Percentiles rank a stretch among this genome's conserved stretches.
These are phyloP conservation scores for Acromyrmex echinatior DNA, from an alignment of 1,140 invertebrate genomes.

Conservation along the genomic window DNA sequence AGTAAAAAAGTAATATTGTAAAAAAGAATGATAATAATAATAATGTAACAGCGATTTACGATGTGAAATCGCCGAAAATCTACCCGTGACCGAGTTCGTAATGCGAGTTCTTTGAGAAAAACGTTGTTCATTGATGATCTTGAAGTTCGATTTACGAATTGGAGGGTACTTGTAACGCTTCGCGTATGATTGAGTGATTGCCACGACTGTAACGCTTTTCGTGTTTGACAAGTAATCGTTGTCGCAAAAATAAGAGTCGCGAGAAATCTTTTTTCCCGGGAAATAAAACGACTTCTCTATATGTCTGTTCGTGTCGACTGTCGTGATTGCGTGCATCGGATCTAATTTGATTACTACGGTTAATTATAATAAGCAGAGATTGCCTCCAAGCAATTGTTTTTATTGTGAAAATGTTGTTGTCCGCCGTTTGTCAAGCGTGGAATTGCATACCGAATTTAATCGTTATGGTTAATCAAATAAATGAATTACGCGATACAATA, in stretches of 20 bases:
- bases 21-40: slow-evolving; percentile 26
- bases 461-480: slow-evolving; percentile 46
- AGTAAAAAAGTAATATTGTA: slow-evolving; percentile 27
- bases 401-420: slow-evolving; percentile 58
- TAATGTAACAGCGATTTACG: slow-evolving; percentile 5
- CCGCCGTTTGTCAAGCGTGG: slow-evolving; percentile 38
- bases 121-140: slow-evolving; percentile 29
- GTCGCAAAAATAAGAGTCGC: slow-evolving; percentile 44
- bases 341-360: slow-evolving; percentile 62
- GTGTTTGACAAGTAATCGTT: slow-evolving; percentile 61
- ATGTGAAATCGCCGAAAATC: slow-evolving; percentile 27
- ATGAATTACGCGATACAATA: slow-evolving; percentile 25
- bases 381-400: slow-evolving; percentile 54
- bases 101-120: slow-evolving; percentile 10
- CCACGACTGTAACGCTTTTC: slow-evolving; percentile 62
- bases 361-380: slow-evolving; percentile 63
- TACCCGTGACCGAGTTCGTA: slow-evolving; percentile 17
- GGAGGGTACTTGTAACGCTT: slow-evolving; percentile 54
- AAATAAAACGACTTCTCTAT: slow-evolving; percentile 45
- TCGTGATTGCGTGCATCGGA: slow-evolving; percentile 50
- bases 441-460: slow-evolving; percentile 49
- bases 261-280: slow-evolving; percentile 37
- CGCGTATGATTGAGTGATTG: slow-evolving; percentile 55
- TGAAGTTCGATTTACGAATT: slow-evolving; percentile 51
- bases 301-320: slow-evolving; percentile 51